These are phyloP conservation scores for Eudasyphora cyanicolor DNA, from an alignment of 2,888 invertebrate species.

Conservation along the genomic window DNA sequence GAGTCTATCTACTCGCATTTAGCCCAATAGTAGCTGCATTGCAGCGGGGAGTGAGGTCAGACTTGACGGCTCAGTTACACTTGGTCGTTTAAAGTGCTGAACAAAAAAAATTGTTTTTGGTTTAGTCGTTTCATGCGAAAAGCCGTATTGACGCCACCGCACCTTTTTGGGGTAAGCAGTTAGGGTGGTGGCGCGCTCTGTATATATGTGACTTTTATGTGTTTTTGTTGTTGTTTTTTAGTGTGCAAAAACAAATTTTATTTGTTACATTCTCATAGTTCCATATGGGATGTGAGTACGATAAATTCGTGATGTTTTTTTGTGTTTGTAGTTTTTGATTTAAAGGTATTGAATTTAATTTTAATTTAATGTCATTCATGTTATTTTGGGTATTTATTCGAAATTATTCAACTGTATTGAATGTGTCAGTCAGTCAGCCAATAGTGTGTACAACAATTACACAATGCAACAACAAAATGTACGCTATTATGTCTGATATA, in stretches of 20 bases:
- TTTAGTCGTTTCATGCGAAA: not conserved
- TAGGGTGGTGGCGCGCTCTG: not conserved
- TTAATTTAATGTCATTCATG: slow-evolving; percentile 14
- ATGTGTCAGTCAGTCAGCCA: too few species aligned
- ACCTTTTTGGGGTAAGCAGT: slow-evolving; percentile 22
- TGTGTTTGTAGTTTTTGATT: not conserved
- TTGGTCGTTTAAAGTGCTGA: too few species aligned
- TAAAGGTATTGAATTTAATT: slow-evolving; percentile 10
- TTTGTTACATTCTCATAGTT: not conserved
- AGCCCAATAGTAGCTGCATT: not conserved
- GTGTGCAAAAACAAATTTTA: slow-evolving; percentile 1
- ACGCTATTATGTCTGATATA: too few species aligned
- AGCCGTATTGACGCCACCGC: not conserved
- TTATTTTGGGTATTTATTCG: not conserved
- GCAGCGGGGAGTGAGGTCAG: not conserved
- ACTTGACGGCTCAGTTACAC: too few species aligned
- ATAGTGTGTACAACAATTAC: too few species aligned
- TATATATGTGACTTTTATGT: not conserved
- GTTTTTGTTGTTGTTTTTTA: not conserved
- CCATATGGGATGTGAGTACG: not conserved
- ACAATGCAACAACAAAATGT: too few species aligned
- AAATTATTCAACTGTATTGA: slow-evolving; percentile 5
- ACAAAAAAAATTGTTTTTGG: not conserved
- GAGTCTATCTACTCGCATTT: not conserved
- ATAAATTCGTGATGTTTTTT: not conserved